Evolutionary conservation across 2,113 vertebrate species (phyloP).

Genomic region (Phalacrocorax brasilianus): DNA sequence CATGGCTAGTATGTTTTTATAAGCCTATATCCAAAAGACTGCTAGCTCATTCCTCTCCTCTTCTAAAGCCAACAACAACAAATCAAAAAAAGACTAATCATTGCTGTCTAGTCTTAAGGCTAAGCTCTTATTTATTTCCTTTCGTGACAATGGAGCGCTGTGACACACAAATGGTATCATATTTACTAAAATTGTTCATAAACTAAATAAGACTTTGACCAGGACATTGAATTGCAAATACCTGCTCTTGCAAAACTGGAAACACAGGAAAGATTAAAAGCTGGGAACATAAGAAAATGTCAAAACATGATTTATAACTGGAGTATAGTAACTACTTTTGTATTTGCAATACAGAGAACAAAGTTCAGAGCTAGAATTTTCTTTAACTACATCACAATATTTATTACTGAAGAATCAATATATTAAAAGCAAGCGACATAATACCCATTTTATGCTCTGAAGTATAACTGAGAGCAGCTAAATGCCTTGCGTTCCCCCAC

Average conservation of each 20-base stretch:
- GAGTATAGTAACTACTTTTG: neutral
- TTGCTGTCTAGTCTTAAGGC: neutral
- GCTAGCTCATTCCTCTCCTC: neutral
- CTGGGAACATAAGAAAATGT: neutral
- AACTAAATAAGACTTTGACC: neutral
- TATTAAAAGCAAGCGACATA: neutral
- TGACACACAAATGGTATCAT: neutral
- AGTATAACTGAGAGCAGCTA: neutral
- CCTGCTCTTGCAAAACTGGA: constrained; percentile 13
- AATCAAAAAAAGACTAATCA: neutral
- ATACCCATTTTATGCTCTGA: neutral
- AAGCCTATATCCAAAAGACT: neutral
- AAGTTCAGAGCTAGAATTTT: neutral
- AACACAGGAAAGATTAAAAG: neutral
- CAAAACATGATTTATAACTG: neutral
- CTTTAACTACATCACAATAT: neutral
- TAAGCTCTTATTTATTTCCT: neutral
- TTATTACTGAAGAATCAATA: neutral
- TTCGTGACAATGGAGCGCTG: neutral
- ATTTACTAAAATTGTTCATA: constrained; percentile 6
- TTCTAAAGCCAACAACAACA: neutral
- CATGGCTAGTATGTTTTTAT: neutral
- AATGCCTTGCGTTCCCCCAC: neutral
- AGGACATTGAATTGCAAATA: neutral
- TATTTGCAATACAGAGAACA: neutral